A percentile compares a stretch with the other conserved stretches of the same genome.
phyloP scores from a whole-genome alignment of 2,113 vertebrate species.

The Caretta caretta region DNA sequence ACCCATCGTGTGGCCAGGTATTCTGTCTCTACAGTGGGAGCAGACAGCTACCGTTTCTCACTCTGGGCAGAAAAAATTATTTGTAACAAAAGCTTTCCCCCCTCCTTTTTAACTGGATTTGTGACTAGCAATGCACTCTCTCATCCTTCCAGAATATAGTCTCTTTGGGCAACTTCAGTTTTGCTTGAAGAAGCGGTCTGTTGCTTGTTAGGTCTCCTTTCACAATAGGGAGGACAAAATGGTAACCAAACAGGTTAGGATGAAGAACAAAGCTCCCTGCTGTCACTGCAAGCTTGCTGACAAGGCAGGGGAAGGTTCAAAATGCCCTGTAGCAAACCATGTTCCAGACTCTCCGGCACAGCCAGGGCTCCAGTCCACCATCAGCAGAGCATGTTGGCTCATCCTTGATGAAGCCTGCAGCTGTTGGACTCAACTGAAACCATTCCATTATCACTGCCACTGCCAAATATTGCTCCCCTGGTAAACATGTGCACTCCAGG shows the following conservation, averaged over 20 bases:
- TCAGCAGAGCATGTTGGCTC: not conserved
- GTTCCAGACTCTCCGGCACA: not conserved
- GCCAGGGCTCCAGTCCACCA: not conserved
- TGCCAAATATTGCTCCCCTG: not conserved
- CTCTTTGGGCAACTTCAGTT: not conserved
- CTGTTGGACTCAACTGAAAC: accelerated
- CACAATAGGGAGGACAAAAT: not conserved
- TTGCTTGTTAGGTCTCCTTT: not conserved
- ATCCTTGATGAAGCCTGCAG: not conserved
- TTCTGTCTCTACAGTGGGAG: not conserved
- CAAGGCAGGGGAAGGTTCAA: not conserved
- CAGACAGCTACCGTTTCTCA: not conserved
- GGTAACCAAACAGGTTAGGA: not conserved
- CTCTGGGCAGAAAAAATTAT: not conserved
- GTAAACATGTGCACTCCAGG: accelerated
- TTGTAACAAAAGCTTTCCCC: not conserved
- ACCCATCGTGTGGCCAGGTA: not conserved
- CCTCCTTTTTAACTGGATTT: not conserved
- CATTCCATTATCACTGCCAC: not conserved
- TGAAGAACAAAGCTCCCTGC: not conserved
- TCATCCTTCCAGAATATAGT: not conserved
- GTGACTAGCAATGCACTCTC: not conserved
- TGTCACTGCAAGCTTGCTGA: not conserved
- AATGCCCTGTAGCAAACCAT: not conserved
- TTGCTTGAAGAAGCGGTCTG: not conserved